Conservation (phyloP, 1,140 invertebrate genomes). For the Cotesia chilonis region DNA sequence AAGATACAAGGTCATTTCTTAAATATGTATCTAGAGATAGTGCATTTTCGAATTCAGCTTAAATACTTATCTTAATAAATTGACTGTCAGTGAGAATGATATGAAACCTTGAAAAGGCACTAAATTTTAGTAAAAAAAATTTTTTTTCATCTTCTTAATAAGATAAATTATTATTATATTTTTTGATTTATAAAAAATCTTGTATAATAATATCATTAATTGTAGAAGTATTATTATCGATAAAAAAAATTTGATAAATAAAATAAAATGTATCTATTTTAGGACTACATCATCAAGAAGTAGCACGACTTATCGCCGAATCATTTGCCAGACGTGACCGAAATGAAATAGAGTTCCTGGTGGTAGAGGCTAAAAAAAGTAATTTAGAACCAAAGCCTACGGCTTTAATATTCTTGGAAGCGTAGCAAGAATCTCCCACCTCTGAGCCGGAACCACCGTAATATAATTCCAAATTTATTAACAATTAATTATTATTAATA, state of each 20-base stretch:
- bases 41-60: too few relatives aligned
- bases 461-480: conserved; percentile 21
- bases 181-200: too few relatives aligned
- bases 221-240: background rate
- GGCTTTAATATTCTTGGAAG: conserved; percentile 86
- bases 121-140: too few relatives aligned
- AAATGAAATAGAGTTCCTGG: conserved; percentile 88
- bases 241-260: background rate
- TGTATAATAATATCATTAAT: too few relatives aligned
- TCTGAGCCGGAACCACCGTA: conserved; percentile 62
- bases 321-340: conserved; percentile 87
- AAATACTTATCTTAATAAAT: too few relatives aligned
- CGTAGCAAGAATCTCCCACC: conserved; percentile 75
- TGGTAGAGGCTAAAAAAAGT: conserved; percentile 88
- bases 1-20: too few relatives aligned
- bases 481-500: too few relatives aligned
- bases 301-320: conserved; percentile 87
- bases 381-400: conserved; percentile 88
- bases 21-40: too few relatives aligned
- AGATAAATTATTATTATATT: too few relatives aligned
- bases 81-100: too few relatives aligned
- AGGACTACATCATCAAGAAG: conserved; percentile 78
- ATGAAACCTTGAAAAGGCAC: too few relatives aligned
- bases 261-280: conserved; percentile 1
- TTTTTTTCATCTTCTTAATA: too few relatives aligned